Percentiles rank a stretch among this genome's conserved stretches.
phyloP scores from a whole-genome alignment of 2,797 vertebrate species.

The Phaenicophaeus curvirostris region DNA sequence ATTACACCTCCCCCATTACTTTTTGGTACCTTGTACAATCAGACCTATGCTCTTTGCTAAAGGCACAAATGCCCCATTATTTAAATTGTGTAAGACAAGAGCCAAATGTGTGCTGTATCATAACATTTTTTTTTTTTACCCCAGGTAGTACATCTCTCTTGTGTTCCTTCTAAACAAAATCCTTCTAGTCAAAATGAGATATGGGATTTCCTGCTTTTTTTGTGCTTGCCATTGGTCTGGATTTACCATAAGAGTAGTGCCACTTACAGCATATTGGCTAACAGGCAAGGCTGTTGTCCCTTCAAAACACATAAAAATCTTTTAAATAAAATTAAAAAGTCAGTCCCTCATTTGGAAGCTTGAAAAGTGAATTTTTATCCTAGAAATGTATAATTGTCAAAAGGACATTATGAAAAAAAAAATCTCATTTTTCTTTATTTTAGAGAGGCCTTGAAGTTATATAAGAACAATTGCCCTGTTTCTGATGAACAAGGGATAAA shows the following conservation, averaged over 20 bases:
- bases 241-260: neutral
- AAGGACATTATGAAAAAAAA: neutral
- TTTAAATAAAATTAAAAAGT: neutral
- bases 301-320: neutral
- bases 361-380: neutral
- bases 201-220: neutral
- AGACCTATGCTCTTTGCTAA: neutral
- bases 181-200: neutral
- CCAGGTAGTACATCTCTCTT: neutral
- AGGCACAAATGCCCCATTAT: neutral
- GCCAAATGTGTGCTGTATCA: neutral
- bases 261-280: neutral
- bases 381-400: neutral
- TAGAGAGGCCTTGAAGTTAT: neutral
- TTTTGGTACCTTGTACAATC: neutral
- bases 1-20: neutral
- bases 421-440: neutral
- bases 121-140: neutral
- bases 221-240: neutral
- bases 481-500: constrained; percentile 40
- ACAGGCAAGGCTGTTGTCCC: neutral
- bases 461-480: neutral
- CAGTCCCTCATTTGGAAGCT: neutral
- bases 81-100: neutral
- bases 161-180: neutral